Base-by-base conservation (phyloP, 2,888 invertebrate genomes). In the Xestia c-nigrum region DNA sequence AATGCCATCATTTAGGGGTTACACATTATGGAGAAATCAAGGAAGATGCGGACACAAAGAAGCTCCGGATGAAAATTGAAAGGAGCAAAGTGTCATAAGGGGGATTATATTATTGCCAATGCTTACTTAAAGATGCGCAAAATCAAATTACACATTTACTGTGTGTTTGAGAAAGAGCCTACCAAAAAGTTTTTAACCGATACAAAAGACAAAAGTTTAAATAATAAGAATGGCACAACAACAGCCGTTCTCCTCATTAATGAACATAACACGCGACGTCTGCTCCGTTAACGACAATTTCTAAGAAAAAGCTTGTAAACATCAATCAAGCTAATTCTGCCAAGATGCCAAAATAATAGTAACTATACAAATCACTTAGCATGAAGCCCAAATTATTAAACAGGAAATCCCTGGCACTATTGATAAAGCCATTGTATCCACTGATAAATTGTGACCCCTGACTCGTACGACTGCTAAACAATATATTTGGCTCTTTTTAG, bases 361-460 rank as follows among this genome's bases (percentile, higher is more conserved):
- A 46, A 31, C 57, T 63, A 40, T 38, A 38, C 63, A n/a, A 57
- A 68, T 68, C 64, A 69, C 47, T n/a, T 43, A 24, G 63, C 24
- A 69, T 52, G 55, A 57, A 69, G n/a, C 5, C 31, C 9, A 40
- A 64, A 64, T 64, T 19, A 59, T 52, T 59, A 64, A 84, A 84
- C 67, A 83, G 86, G 83, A 83, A 83, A 74, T 66, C 43, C 65
- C 46, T 83, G 19, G 71, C 46, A 82, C n/a, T 76, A 57, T 38
- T 52, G 86, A 86, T 78, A 84, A 84, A 74, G 72, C 52, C 67
- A 65, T 74, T 74, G 73, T 70, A n/a, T 64, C 64, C 43, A 76
- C 75, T 73, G 83, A 85, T 85, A 82, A 79, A 73, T 74, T 21
- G 1, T 86, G 84, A 84, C 87, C 87, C 80, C 65, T 86, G 87